phyloP scores from a whole-genome alignment of 2,113 vertebrate species.

The Colius striatus region DNA sequence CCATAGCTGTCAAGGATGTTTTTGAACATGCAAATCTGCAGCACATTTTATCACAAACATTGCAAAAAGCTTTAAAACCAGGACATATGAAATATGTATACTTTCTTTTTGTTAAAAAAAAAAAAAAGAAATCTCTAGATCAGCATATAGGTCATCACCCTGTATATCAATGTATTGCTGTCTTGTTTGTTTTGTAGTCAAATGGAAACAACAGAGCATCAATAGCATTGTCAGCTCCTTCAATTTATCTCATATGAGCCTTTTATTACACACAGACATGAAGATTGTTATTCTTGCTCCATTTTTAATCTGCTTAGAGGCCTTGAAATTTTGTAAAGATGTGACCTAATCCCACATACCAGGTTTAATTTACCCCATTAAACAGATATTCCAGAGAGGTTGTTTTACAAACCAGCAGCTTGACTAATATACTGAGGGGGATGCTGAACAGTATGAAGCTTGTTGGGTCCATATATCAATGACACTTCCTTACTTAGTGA shows the following conservation, averaged over 20 bases:
- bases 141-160: conserved; percentile 24
- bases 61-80: conserved; percentile 56
- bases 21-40: conserved; percentile 66
- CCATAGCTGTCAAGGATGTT: conserved; percentile 69
- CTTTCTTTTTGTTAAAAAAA: conserved; percentile 5
- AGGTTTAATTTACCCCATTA: not conserved
- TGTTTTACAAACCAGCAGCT: not conserved
- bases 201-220: conserved; percentile 19
- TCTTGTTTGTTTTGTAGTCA: conserved; percentile 31
- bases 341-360: not conserved
- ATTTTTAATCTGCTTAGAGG: not conserved
- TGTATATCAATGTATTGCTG: not conserved
- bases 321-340: not conserved
- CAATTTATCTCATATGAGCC: not conserved
- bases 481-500: not conserved
- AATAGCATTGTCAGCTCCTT: not conserved
- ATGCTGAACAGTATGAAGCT: not conserved
- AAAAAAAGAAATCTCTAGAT: conserved; percentile 15
- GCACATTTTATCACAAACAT: conserved; percentile 63
- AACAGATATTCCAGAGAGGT: not conserved
- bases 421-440: not conserved
- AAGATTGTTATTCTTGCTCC: not conserved
- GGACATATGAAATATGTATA: conserved; percentile 63
- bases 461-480: not conserved
- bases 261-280: not conserved